Percentiles rank a stretch among this genome's conserved stretches.
These are phyloP conservation scores for Pao palembangensis DNA, from an alignment of 2,113 vertebrate genomes.

Conservation along the genomic window DNA sequence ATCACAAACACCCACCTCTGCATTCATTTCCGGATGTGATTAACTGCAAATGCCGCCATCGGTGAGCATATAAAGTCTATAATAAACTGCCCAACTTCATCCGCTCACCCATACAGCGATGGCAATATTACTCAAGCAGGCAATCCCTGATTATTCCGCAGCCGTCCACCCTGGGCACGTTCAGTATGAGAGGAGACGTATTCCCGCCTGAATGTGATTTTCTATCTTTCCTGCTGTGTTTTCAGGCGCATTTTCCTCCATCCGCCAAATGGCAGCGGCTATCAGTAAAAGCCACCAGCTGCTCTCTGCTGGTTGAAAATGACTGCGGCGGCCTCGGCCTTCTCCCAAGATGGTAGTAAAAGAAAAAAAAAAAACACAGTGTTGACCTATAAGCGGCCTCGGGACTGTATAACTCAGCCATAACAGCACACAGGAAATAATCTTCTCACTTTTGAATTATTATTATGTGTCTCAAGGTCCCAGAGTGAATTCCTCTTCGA, in stretches of 20 bases:
- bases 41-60: constrained; percentile 45
- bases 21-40: constrained; percentile 55
- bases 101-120: constrained; percentile 24
- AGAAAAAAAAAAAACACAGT: constrained; percentile 26
- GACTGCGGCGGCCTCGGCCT: constrained; percentile 31
- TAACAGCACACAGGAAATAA: constrained; percentile 55
- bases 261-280: constrained; percentile 30
- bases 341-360: constrained; percentile 50
- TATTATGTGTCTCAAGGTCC: constrained; percentile 45
- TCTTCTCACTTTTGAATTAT: constrained; percentile 58
- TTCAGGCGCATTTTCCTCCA: constrained; percentile 34
- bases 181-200: constrained; percentile 24
- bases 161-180: constrained; percentile 40
- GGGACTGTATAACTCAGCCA: constrained; percentile 56
- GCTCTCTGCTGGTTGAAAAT: constrained; percentile 38
- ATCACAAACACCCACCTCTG: constrained; percentile 42
- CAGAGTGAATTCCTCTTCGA: constrained; percentile 61
- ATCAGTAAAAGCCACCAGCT: constrained; percentile 51
- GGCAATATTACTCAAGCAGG: constrained; percentile 42
- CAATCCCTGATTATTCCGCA: constrained; percentile 49
- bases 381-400: constrained; percentile 52
- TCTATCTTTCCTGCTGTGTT: constrained; percentile 34
- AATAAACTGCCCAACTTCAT: constrained; percentile 52
- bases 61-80: constrained; percentile 38
- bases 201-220: constrained; percentile 32